Base-by-base conservation (phyloP, 37 sponge, comb jelly and placozoan genomes). In the Cliona cf. orientalis region DNA sequence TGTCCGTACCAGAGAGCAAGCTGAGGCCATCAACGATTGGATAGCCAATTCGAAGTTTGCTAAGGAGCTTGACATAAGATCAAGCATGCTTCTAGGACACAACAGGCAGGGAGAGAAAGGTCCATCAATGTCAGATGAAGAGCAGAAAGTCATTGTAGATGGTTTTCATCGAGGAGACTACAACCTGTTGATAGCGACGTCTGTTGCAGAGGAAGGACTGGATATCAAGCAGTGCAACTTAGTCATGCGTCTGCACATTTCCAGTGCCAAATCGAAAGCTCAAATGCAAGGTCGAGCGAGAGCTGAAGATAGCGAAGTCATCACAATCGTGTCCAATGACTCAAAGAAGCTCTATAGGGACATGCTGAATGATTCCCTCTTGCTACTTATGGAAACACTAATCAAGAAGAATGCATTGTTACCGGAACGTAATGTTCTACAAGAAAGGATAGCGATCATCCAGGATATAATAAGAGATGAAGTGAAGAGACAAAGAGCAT, bases 281-380 rank as follows among this genome's bases (percentile, higher is more conserved):
- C 92, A 91, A 76, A 71, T 83, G 38, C 59, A 75, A 72, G 92
- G 92, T 22, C 66, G 92, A 32, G 92, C 92, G 11, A 46, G 92
- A 45, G 87, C 77, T 37, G 69, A 35, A 55, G 83, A 80, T 9
- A 81, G 87, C 53, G 74, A 62, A 22, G 33, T 59, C 29, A 59
- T 70, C 60, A 78, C 79, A 25, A 59, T 89, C 23, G 42, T 89
- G 6, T 40, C 71, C 17, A 71, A 34, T 42, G 72, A 69, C 38
- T 70, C 86, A 12, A 38, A 40, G 2, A 78, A 57, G 60, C 7
- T 33, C 26, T 71, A 29, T 19, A 21, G 43, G 53, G 61, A 63
- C 5, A 42, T 80, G 40, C 1, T 34, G 38, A 63, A 62, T 41
- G n/a, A n/a, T n/a, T n/a, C n/a, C n/a, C n/a, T n/a, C n/a, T n/a